These are phyloP conservation scores for Stenchaetothrips biformis DNA, from an alignment of 2,888 invertebrate genomes.

Conservation along the genomic window DNA sequence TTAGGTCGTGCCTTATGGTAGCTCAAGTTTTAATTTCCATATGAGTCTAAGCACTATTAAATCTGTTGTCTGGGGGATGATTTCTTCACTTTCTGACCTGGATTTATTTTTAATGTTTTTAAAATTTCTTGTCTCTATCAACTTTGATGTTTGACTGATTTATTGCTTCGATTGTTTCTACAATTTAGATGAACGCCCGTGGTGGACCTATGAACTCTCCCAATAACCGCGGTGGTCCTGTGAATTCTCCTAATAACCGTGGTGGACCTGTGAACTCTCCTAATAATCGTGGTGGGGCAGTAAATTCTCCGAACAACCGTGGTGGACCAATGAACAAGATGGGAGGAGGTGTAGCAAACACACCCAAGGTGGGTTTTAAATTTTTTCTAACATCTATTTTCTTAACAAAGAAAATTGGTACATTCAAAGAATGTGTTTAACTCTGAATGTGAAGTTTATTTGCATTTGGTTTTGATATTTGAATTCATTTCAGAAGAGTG, in stretches of 20 bases:
- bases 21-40: background rate
- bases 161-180: background rate
- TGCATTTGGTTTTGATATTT: background rate
- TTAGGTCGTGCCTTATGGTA: too few relatives aligned
- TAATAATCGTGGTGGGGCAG: background rate
- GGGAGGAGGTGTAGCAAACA: background rate
- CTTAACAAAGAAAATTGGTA: background rate
- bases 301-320: background rate
- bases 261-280: background rate
- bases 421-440: background rate
- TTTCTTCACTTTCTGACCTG: too few relatives aligned
- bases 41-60: background rate
- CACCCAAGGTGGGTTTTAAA: background rate
- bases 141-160: background rate
- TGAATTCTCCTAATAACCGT: background rate
- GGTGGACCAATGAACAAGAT: background rate
- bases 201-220: background rate
- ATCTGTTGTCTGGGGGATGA: too few relatives aligned
- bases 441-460: background rate
- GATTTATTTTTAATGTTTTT: background rate
- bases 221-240: background rate
- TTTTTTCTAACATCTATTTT: background rate
- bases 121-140: background rate
- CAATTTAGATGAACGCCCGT: background rate
- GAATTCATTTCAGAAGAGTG: background rate